Conservation (phyloP, 2,888 invertebrate species). For the Leptinotarsa juncta region DNA sequence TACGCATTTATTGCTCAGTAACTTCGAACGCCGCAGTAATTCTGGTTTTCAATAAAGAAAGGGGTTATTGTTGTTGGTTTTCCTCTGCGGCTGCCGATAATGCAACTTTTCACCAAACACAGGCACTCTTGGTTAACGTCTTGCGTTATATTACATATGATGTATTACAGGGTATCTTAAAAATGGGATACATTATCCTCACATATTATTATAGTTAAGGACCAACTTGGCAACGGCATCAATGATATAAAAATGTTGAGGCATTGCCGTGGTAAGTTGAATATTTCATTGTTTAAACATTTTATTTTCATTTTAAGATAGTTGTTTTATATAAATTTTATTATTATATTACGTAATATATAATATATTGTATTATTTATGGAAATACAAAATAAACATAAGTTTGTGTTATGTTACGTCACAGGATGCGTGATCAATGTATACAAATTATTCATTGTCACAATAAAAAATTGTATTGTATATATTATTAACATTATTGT, state of each 20-base stretch:
- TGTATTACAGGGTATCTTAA: slow-evolving; percentile 68
- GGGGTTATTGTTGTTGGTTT: slow-evolving; percentile 21
- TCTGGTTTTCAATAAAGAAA: background rate
- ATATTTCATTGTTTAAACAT: slow-evolving; percentile 55
- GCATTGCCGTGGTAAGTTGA: slow-evolving; percentile 63
- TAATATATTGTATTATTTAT: slow-evolving; percentile 56
- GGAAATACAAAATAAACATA: slow-evolving; percentile 59
- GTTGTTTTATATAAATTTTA: slow-evolving; percentile 62
- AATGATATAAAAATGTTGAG: slow-evolving; percentile 52
- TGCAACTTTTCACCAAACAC: slow-evolving; percentile 66
- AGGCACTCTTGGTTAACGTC: slow-evolving; percentile 66
- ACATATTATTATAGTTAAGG: slow-evolving; percentile 65
- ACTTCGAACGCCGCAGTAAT: background rate
- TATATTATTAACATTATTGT: slow-evolving; percentile 62
- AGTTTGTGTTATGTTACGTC: slow-evolving; percentile 59
- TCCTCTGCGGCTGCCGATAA: slow-evolving; percentile 68
- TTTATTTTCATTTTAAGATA: slow-evolving; percentile 54
- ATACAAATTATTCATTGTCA: slow-evolving; percentile 62
- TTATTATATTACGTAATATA: slow-evolving; percentile 61
- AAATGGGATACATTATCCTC: slow-evolving; percentile 67
- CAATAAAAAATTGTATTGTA: slow-evolving; percentile 63
- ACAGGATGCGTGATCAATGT: slow-evolving; percentile 59
- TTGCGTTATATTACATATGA: slow-evolving; percentile 66
- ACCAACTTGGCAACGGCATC: slow-evolving; percentile 64
- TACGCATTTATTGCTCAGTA: background rate